These are phyloP conservation scores for Tenthredo mesomela DNA, from an alignment of 2,888 invertebrate species.

Conservation along the genomic window DNA sequence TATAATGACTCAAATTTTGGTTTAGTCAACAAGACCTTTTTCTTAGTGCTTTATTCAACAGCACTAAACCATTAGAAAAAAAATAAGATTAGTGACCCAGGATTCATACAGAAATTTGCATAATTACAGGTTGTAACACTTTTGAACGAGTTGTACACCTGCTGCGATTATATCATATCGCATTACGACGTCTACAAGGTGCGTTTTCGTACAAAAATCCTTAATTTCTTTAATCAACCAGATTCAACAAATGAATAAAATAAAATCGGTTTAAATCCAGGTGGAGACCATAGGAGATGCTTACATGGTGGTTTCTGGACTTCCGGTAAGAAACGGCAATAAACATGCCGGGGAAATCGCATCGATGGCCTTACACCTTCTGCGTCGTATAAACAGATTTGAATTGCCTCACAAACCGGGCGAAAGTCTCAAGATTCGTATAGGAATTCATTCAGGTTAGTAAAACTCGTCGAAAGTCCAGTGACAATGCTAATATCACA, in stretches of 20 bases:
- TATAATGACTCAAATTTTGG: too few species aligned
- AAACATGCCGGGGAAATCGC: slow-evolving; percentile 90
- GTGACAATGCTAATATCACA: background rate
- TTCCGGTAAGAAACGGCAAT: slow-evolving; percentile 87
- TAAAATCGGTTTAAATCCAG: slow-evolving; percentile 69
- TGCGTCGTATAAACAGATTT: slow-evolving; percentile 86
- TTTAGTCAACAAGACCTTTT: too few species aligned
- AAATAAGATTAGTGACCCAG: too few species aligned
- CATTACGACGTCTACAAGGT: slow-evolving; percentile 93
- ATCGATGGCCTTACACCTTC: slow-evolving; percentile 87
- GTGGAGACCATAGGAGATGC: slow-evolving; percentile 93
- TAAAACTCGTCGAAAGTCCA: background rate
- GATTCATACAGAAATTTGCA: background rate
- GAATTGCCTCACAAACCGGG: slow-evolving; percentile 85
- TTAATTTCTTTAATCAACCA: background rate
- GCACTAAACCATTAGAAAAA: too few species aligned
- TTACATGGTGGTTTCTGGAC: slow-evolving; percentile 89
- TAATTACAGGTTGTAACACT: slow-evolving; percentile 88
- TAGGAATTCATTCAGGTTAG: slow-evolving; percentile 85
- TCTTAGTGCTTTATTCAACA: too few species aligned
- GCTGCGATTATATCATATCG: slow-evolving; percentile 93
- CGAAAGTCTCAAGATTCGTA: slow-evolving; percentile 85
- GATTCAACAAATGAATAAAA: background rate
- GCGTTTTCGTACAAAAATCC: slow-evolving; percentile 49
- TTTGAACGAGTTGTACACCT: slow-evolving; percentile 92